Evolutionary conservation across 2,113 vertebrate genomes (phyloP).

Genomic region (Alligator sinensis): DNA sequence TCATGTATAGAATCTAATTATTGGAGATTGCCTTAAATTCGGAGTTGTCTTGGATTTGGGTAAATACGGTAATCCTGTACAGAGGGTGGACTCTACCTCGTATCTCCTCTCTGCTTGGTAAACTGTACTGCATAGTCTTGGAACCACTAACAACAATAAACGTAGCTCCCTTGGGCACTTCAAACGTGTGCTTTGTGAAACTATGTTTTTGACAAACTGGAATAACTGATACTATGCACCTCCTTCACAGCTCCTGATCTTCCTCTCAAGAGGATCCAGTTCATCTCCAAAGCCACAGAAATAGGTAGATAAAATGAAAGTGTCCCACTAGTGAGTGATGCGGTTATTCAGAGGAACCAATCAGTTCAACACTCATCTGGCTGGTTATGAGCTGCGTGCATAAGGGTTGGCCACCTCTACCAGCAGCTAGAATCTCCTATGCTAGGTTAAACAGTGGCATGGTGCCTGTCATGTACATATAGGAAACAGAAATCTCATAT

Average conservation of each 20-base stretch:
- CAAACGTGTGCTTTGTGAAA: fast-evolving
- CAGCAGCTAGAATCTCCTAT: background rate
- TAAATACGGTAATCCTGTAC: too few species aligned
- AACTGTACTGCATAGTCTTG: background rate
- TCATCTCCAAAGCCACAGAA: background rate
- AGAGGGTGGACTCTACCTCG: background rate
- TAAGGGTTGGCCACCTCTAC: background rate
- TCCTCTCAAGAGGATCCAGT: background rate
- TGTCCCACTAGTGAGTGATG: fast-evolving
- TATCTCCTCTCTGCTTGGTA: background rate
- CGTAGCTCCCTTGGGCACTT: fast-evolving
- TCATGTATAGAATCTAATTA: too few species aligned
- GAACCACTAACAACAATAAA: background rate
- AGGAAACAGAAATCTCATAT: background rate
- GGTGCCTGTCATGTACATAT: background rate
- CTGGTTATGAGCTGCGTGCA: background rate
- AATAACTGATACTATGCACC: background rate
- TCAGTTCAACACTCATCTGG: fast-evolving
- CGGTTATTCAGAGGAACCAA: background rate
- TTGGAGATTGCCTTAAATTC: too few species aligned
- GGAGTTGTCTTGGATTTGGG: too few species aligned
- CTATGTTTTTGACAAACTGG: fast-evolving
- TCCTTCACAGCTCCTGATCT: background rate
- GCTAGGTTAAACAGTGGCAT: background rate
- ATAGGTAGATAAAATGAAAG: background rate